Base-by-base conservation (phyloP, 2,888 invertebrate genomes). In the Phalera bucephala region DNA sequence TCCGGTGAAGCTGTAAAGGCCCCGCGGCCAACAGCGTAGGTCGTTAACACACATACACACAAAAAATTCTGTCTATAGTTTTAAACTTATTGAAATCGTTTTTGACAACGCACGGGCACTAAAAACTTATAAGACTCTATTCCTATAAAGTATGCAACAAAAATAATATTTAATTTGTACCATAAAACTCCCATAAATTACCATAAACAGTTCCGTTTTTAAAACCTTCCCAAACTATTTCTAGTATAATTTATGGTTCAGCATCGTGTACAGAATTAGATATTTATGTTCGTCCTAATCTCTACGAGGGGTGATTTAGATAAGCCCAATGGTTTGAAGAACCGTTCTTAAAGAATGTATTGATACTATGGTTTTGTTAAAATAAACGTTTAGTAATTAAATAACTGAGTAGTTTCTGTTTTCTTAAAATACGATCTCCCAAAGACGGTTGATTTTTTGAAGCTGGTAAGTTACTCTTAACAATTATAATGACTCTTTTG, bases 301-400 rank as follows among this genome's bases (percentile, higher is more conserved):
- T 35, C 33, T 31, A 23, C 6, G 29, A 26, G 34, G 22, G 41
- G 36, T 31, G 37, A 40, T 51, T 51, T 30, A 47, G 44, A 54
- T 54, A 50, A 15, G 28, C 20, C 20, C 27, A 40, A 40, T 37
- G 33, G 12, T 27, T 27, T 9, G 39, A 34, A 40, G 35, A 7
- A 31, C 27, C 38, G 36, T 44, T 52, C 39, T 44, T 40, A 31
- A 45, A 39, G 13, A 23, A 42, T 57, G 45, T 45, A 40, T 50
- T 47, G 44, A 46, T 37, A 34, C 51, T 36, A 27, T 26, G 26
- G 26, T 22, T 30, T 45, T 27, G 3, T n/a, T 27, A n/a, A 14
- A 14, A 9, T 14, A 3, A 14, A 13, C 26, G 26, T 8, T 11
- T 11, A 26, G 26, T 27, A 27, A 14, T 27, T 27, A 14, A 21